phyloP scores from a whole-genome alignment of 2,888 invertebrate species.

The Bimastos eiseni region DNA sequence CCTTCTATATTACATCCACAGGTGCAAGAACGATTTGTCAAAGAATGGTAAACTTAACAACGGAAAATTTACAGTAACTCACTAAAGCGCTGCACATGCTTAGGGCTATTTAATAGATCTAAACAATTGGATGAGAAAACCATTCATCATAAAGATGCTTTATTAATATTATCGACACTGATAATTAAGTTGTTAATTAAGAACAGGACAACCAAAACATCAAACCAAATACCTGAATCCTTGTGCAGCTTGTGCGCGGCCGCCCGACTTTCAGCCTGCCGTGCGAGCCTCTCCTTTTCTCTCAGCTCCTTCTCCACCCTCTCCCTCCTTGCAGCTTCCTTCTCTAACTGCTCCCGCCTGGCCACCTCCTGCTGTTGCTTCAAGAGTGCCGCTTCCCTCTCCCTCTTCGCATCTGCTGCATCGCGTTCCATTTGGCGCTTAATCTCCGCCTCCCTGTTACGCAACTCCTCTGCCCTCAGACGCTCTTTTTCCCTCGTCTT shows the following conservation, averaged over 20 bases:
- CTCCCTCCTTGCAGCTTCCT: background rate
- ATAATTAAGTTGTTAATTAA: too few relatives aligned
- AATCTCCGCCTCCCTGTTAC: conserved; percentile 37
- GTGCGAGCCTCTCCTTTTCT: conserved; percentile 26
- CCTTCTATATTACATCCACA: background rate
- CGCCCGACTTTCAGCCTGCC: conserved; percentile 3
- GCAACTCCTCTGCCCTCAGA: conserved; percentile 30
- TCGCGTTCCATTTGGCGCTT: conserved; percentile 38
- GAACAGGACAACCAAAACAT: background rate
- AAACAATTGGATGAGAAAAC: too few relatives aligned
- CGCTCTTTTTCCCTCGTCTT: conserved; percentile 39
- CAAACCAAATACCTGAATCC: background rate
- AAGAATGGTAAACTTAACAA: background rate
- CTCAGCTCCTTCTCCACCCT: background rate
- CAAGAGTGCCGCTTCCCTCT: background rate
- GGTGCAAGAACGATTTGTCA: background rate
- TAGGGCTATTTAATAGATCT: too few relatives aligned
- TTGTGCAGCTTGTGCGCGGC: background rate
- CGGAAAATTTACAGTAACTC: background rate
- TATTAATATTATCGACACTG: too few relatives aligned
- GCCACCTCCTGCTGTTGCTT: conserved; percentile 26
- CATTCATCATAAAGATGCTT: too few relatives aligned
- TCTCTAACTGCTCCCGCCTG: conserved; percentile 14
- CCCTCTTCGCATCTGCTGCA: background rate
- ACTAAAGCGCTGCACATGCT: too few relatives aligned